A percentile compares a stretch with the other conserved stretches of the same genome.
Conservation (phyloP, 2,797 vertebrate genomes). For the Darevskia nairensis region DNA sequence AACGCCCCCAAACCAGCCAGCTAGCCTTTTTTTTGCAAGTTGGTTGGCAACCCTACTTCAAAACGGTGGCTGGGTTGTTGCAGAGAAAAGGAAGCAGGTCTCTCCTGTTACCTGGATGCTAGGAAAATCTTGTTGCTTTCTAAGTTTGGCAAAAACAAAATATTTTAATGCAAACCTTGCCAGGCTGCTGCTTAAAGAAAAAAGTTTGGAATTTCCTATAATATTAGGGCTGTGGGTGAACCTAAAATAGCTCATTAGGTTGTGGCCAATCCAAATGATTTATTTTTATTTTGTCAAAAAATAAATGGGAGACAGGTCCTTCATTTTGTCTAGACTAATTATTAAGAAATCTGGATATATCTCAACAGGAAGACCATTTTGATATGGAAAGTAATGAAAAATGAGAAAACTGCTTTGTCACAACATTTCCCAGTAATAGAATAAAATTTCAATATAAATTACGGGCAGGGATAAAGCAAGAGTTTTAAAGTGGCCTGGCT, state of each 20-base stretch:
- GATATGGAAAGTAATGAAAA: slow-evolving; percentile 40
- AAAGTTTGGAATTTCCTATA: not conserved
- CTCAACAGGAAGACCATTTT: slow-evolving; percentile 42
- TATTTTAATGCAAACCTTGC: not conserved
- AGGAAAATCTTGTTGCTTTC: not conserved
- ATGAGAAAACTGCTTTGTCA: slow-evolving; percentile 10
- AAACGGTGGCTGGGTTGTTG: not conserved
- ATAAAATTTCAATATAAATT: not conserved
- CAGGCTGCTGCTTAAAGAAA: not conserved
- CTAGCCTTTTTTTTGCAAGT: no score
- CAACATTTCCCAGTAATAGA: not conserved
- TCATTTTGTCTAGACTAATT: slow-evolving; percentile 46
- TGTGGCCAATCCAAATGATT: slow-evolving; percentile 38
- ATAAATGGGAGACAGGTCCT: slow-evolving; percentile 30
- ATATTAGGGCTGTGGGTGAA: not conserved
- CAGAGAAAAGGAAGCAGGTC: not conserved
- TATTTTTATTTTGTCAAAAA: slow-evolving; percentile 14
- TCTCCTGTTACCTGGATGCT: not conserved
- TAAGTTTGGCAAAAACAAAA: not conserved
- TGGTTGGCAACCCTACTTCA: not conserved
- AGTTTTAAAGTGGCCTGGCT: slow-evolving; percentile 44
- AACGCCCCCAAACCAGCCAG: not conserved
- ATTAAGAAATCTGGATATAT: slow-evolving; percentile 43
- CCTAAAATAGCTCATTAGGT: not conserved
- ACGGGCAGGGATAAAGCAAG: not conserved